phyloP scores from a whole-genome alignment of 2,888 invertebrate species.

The Allygus modestus region DNA sequence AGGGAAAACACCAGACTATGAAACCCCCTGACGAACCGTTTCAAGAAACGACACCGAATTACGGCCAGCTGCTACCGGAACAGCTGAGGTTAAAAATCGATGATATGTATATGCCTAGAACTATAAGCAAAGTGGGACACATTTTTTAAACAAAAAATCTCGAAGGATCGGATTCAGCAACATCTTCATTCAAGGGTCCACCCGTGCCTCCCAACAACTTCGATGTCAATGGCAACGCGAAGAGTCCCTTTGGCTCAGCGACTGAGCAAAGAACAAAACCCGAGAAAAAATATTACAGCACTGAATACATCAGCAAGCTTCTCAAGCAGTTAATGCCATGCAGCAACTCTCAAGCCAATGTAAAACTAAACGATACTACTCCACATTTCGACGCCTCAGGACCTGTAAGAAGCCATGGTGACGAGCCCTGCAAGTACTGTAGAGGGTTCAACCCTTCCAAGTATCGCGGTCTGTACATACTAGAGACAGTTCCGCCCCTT shows the following conservation, averaged over 20 bases:
- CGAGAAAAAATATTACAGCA: neutral
- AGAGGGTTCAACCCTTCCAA: neutral
- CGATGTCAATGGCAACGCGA: too few relatives aligned
- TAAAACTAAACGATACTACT: neutral
- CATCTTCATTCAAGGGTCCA: neutral
- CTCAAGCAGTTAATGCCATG: neutral
- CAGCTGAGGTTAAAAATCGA: neutral
- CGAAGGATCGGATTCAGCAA: neutral
- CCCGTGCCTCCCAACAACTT: neutral
- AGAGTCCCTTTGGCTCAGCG: neutral
- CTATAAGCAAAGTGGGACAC: neutral
- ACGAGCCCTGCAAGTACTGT: constrained; percentile 2
- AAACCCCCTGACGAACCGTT: neutral
- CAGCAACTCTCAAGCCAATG: neutral
- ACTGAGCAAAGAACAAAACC: neutral
- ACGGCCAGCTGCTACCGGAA: neutral
- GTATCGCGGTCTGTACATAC: neutral
- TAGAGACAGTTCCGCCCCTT: neutral
- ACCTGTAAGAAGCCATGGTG: neutral
- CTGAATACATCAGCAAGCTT: neutral
- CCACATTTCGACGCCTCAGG: neutral
- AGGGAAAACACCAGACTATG: too few relatives aligned
- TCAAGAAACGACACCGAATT: neutral
- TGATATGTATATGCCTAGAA: neutral
- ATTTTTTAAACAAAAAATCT: neutral